These are phyloP conservation scores for Linepithema humile DNA, from an alignment of 1,140 invertebrate species.

Conservation along the genomic window DNA sequence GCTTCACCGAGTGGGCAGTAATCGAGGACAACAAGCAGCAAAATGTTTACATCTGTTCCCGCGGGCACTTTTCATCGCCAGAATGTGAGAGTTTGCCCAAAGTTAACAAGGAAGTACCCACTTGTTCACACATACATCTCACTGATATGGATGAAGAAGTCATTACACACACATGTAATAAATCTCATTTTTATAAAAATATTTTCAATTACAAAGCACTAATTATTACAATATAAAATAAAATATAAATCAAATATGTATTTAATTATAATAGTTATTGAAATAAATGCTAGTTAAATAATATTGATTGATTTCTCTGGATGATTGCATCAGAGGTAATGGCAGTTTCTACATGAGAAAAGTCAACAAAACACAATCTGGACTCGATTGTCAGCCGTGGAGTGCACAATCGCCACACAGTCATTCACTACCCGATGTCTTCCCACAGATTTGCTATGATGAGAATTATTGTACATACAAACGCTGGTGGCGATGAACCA, in stretches of 20 bases:
- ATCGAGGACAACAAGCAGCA: conserved; percentile 95
- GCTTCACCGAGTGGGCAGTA: conserved; percentile 96
- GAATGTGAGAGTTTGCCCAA: conserved; percentile 92
- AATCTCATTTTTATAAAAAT: too few species aligned
- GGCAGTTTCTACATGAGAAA: conserved; percentile 96
- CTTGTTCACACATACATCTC: conserved; percentile 93
- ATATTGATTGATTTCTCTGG: conserved; percentile 80
- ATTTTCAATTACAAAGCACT: too few species aligned
- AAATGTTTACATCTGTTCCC: conserved; percentile 90
- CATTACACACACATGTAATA: too few species aligned
- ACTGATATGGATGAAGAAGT: conserved; percentile 91
- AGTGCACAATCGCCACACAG: conserved; percentile 93
- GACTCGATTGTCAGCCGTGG: conserved; percentile 96
- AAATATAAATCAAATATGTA: too few species aligned
- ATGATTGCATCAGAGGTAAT: conserved; percentile 92
- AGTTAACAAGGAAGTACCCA: conserved; percentile 84
- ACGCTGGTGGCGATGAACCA: conserved; percentile 96
- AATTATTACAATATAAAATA: too few species aligned
- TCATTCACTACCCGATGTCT: conserved; percentile 94
- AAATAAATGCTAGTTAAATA: neutral
- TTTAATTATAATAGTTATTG: conserved; percentile 19
- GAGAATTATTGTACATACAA: conserved; percentile 98
- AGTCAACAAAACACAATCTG: conserved; percentile 93
- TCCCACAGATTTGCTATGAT: conserved; percentile 94
- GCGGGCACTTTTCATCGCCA: conserved; percentile 94